Evolutionary conservation across 1,140 invertebrate genomes (phyloP), one percentile per base, ranked within the genome.

Genomic region (Drosophila busckii): DNA sequence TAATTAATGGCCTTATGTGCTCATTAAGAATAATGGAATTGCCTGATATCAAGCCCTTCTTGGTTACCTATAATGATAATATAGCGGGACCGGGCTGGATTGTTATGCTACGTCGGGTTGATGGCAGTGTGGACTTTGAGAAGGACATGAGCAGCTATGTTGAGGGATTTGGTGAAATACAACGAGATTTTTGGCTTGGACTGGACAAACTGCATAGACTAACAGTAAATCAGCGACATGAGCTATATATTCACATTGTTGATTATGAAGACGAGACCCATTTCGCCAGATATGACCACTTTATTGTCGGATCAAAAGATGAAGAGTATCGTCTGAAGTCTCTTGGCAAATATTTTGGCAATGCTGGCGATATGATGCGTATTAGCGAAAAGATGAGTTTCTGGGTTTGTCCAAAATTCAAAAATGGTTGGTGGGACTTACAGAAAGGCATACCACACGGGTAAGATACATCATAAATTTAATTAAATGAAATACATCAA

Each of bases 301-400:
- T 64, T 10, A 0, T 23, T 4, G 7, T 65, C 3, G 49, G 49
- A 17, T 19, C 35, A 5, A 45, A 13, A 8, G 41, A 17, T 0
- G 40, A 54, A 16, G 35, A 29, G 3, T 65, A 62, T 6, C 20
- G 22, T 5, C 13, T 65, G 4, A 40, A 26, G 10, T 48, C 29
- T 4, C 9, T 65, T 7, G 58, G 62, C 0, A n/a, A 55, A 5
- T 65, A 65, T 16, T 9, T 38, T 1, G 59, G 59, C 8, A 32
- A 48, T 23, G 59, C 44, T n/a, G 37, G 62, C 6, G 62, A 65
- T 26, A 49, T 49, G 32, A 19, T 49, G 32, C 22, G 45, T 2
- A 48, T 48, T 19, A 48, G 31, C 5, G 45, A 48, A n/a, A 48
- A 48, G 35, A 31, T 48, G 1, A 25, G 26, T 25, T 48, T 48